Percentiles rank a stretch among this genome's conserved stretches.
Evolutionary conservation across 2,113 vertebrate species (phyloP).

Genomic region (Rhinogobius similis): DNA sequence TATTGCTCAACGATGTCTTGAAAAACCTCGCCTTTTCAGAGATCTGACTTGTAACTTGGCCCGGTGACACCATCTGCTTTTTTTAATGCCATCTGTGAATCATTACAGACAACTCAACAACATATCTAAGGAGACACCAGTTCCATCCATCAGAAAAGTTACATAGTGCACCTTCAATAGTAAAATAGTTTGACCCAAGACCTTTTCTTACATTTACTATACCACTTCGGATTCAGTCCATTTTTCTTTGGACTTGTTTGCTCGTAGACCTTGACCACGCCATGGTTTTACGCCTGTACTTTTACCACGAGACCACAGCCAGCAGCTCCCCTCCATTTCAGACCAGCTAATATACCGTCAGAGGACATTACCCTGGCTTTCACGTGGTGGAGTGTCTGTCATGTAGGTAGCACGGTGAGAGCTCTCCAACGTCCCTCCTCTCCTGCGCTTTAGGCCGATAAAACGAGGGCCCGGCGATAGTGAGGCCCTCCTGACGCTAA

Average conservation of each 20-base stretch:
- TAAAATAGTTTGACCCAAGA: background rate
- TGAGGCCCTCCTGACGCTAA: conserved; percentile 62
- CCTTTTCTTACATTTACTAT: no score
- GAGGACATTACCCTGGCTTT: conserved; percentile 65
- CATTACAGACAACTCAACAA: no score
- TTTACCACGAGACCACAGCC: conserved; percentile 15
- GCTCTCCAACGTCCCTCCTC: conserved; percentile 60
- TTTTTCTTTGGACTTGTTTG: background rate
- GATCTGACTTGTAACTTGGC: no score
- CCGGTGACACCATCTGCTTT: no score
- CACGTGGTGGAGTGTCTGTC: conserved; percentile 51
- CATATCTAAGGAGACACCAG: no score
- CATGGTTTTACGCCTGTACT: background rate
- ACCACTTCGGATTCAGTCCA: no score
- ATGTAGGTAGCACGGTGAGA: conserved; percentile 52
- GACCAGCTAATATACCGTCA: conserved; percentile 29
- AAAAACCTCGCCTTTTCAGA: no score
- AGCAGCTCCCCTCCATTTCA: conserved; percentile 8
- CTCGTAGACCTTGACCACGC: background rate
- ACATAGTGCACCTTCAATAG: no score
- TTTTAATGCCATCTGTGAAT: no score
- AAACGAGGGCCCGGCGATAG: conserved; percentile 58
- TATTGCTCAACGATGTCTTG: no score
- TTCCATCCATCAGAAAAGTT: no score
- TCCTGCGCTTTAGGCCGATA: conserved; percentile 51